These are phyloP conservation scores for Nerophis lumbriciformis DNA, from an alignment of 2,113 vertebrate species.

Conservation along the genomic window DNA sequence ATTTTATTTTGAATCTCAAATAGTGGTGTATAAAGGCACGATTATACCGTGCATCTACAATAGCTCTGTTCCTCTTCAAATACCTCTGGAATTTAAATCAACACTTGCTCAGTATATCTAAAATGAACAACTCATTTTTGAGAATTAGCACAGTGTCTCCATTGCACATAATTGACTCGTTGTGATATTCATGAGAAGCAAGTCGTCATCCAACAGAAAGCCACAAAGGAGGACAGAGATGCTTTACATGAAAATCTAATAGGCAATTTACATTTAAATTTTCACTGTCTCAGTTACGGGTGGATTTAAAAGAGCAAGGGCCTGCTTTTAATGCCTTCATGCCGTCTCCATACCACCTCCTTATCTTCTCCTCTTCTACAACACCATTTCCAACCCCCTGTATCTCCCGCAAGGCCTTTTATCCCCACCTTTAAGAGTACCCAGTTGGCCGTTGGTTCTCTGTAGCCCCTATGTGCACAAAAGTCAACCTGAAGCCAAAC, in stretches of 20 bases:
- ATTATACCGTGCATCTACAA: not conserved
- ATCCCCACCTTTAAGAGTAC: constrained; percentile 63
- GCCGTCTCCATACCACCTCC: constrained; percentile 51
- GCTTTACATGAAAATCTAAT: constrained; percentile 70
- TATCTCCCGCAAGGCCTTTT: constrained; percentile 56
- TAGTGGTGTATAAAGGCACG: not conserved
- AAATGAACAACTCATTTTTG: constrained; percentile 26
- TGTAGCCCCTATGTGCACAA: constrained; percentile 42
- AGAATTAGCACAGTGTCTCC: constrained; percentile 40
- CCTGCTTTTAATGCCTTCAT: constrained; percentile 59
- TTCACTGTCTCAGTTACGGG: constrained; percentile 60
- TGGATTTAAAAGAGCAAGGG: constrained; percentile 66
- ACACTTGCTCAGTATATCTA: constrained; percentile 13
- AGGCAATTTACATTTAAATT: constrained; percentile 77
- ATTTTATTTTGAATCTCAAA: not conserved
- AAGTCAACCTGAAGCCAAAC: constrained; percentile 59
- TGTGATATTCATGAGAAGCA: constrained; percentile 44
- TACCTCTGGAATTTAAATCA: not conserved
- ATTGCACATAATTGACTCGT: constrained; percentile 36
- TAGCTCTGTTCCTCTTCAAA: not conserved
- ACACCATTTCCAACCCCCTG: constrained; percentile 48
- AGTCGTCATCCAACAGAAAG: constrained; percentile 39
- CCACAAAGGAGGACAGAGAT: constrained; percentile 57
- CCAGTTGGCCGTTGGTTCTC: constrained; percentile 53
- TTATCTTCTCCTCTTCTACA: constrained; percentile 51